Evolutionary conservation across 1,140 invertebrate species (phyloP).

Genomic region (Leptinotarsa lineolata): DNA sequence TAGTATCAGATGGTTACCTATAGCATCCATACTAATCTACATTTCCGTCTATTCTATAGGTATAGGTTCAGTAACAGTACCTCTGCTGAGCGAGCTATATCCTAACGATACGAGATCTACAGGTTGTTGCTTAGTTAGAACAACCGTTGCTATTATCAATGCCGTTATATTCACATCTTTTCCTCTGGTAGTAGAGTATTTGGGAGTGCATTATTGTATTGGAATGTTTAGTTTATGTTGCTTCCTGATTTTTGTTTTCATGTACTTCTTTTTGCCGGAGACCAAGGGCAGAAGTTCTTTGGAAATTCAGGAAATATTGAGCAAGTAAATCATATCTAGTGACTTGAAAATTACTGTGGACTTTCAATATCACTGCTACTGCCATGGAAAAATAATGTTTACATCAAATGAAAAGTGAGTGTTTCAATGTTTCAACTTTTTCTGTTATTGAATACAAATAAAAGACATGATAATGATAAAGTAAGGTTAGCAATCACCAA

Average conservation of each 20-base stretch:
- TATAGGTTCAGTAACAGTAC: constrained; percentile 82
- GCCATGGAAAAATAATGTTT: no score
- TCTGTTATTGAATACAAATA: no score
- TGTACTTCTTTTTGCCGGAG: constrained; percentile 60
- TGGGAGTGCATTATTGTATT: constrained; percentile 74
- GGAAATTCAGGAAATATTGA: constrained; percentile 46
- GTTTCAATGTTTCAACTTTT: no score
- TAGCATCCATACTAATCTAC: constrained; percentile 42
- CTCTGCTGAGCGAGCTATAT: constrained; percentile 82
- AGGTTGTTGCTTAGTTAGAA: constrained; percentile 70
- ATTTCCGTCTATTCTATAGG: constrained; percentile 57
- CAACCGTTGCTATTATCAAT: constrained; percentile 74
- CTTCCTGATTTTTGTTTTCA: constrained; percentile 57
- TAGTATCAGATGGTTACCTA: constrained; percentile 46
- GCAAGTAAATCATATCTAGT: no score
- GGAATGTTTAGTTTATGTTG: constrained; percentile 74
- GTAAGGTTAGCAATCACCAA: no score
- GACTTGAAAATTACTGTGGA: no score
- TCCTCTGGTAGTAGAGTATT: constrained; percentile 59
- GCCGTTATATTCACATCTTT: constrained; percentile 78
- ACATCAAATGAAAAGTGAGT: no score
- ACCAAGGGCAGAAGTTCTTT: constrained; percentile 63
- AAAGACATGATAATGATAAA: no score
- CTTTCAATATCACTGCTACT: neutral
- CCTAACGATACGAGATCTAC: constrained; percentile 74